Percentiles rank a stretch among this genome's conserved stretches.
Conservation (phyloP, 2,113 vertebrate species). For the Leptocoma aspasia region DNA sequence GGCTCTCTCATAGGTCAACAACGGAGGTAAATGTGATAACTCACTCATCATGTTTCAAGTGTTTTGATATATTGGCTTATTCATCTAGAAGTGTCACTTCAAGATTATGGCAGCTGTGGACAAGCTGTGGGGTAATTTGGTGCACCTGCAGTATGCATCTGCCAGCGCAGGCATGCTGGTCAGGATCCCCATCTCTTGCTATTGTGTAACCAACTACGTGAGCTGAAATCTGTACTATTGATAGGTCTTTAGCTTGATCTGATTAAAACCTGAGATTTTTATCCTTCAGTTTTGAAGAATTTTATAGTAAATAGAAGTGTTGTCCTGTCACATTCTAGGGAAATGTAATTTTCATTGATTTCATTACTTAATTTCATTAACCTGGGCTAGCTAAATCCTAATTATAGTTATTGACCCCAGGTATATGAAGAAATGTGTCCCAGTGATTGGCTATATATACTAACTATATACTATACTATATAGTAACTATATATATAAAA, state of each 20-base stretch:
- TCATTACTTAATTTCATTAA: background rate
- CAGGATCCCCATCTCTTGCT: background rate
- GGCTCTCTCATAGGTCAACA: background rate
- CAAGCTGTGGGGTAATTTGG: background rate
- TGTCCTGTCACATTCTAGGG: background rate
- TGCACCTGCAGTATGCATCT: rapidly evolving
- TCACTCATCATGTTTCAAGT: background rate
- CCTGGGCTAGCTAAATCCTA: background rate
- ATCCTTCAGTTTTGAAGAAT: background rate
- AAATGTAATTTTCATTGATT: background rate
- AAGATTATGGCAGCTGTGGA: background rate
- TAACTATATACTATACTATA: no score
- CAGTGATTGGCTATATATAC: background rate
- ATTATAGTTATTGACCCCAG: background rate
- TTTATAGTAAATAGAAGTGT: background rate
- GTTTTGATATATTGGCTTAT: background rate
- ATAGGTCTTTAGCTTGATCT: background rate
- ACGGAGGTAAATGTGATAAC: background rate
- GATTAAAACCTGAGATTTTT: background rate
- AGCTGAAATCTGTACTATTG: background rate
- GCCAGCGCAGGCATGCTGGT: background rate
- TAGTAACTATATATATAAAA: no score
- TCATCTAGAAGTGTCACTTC: background rate
- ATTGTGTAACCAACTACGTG: background rate
- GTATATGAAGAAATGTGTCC: background rate